These are phyloP conservation scores for Notoglanidium macrostoma DNA, from an alignment of 2,797 vertebrate species.

Conservation along the genomic window DNA sequence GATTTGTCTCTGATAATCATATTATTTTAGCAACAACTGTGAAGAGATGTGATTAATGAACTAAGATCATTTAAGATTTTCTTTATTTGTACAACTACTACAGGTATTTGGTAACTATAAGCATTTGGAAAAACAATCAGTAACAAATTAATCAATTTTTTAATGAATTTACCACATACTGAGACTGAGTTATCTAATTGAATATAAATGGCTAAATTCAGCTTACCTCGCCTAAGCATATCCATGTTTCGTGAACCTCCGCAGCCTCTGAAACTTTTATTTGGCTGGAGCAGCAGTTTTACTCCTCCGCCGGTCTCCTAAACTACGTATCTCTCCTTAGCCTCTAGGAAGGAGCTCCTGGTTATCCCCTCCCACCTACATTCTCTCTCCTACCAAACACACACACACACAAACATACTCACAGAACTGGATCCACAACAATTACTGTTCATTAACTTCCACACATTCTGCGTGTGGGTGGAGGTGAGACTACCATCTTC, in stretches of 20 bases:
- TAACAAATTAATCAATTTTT: not conserved
- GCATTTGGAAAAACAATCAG: not conserved
- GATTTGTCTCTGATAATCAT: not conserved
- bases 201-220: not conserved
- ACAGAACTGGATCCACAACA: constrained; percentile 32
- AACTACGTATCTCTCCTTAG: constrained; percentile 55
- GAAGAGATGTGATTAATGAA: not conserved
- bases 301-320: constrained; percentile 11
- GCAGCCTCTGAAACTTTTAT: constrained; percentile 28
- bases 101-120: not conserved
- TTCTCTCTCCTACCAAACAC: not conserved
- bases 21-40: not conserved
- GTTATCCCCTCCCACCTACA: not conserved
- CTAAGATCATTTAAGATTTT: no score
- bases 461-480: constrained; percentile 68
- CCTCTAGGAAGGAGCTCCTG: not conserved
- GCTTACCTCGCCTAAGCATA: constrained; percentile 33
- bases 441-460: constrained; percentile 56
- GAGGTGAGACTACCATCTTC: constrained; percentile 50
- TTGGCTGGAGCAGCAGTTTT: constrained; percentile 11
- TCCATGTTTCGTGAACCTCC: constrained; percentile 40
- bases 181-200: not conserved
- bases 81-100: not conserved
- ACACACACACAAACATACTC: constrained; percentile 18
- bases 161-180: not conserved